Evolutionary conservation across 2,888 invertebrate species (phyloP), one percentile per base, ranked within the genome.

Genomic region (Lepeophtheirus nordmannii): DNA sequence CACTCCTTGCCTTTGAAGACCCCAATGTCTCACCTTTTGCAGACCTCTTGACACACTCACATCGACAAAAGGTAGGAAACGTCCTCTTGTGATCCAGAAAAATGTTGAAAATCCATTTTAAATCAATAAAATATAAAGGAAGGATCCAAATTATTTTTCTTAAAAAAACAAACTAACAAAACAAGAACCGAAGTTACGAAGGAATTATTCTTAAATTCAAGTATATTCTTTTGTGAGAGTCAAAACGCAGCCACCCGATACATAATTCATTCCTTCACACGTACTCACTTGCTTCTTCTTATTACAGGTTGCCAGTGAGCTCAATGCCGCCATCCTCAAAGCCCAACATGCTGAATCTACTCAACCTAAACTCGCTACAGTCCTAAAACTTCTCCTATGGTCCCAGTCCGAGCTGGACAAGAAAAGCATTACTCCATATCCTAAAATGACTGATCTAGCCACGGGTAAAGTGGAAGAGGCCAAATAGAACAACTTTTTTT

Each of bases 271-370:
- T 62, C 10, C 22, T 62, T 53, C n/a, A n/a, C n/a, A n/a, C n/a
- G n/a, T n/a, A 67, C 41, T 17, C 17, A 68, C 11, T 20, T 17
- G 7, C 14, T 66, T 17, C 68, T 70, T 62, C 14, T 5, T 68
- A 70, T 74, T 72, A 57, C 74, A 88, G 87, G 87, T 96, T 73
- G 96, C 96, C 23, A 93, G 93, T 78, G 94, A 96, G 79, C 80
- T 97, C 20, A 97, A 97, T 77, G 90, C 94, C 62, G 94, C 96
- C n/a, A 93, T 97, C 71, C 78, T 97, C 66, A 89, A 91, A 75
- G 87, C 87, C 79, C 93, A 96, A 75, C 85, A 87, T 67, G 70
- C 69, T 74, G 89, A 91, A 74, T 85, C 87, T 62, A 90, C 89
- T 1, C 87, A 89, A 68, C 92, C 94, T 2, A 87, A 92, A 75